Base-by-base conservation (phyloP, 2,888 invertebrate genomes). In the Fabriciana adippe region DNA sequence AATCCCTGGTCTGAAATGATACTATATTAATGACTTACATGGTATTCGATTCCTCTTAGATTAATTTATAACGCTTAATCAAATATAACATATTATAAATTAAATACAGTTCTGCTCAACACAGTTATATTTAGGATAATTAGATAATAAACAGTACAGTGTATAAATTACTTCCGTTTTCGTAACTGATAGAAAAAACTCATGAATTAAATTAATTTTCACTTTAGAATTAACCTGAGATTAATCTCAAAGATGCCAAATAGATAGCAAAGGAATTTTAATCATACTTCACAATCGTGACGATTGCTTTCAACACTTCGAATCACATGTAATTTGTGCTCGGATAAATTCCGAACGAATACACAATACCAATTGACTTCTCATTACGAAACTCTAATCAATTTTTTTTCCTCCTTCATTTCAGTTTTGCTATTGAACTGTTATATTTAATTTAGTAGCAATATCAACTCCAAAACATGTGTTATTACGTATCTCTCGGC, bases 401-500 rank as follows among this genome's bases (percentile, higher is more conserved):
- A 26, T 56, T 70, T 68, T 68, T 18, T 64, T 63, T 57, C 31
- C 56, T 54, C 55, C 48, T 62, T 66, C 62, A n/a, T 55, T 64
- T 53, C 8, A 54, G 31, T 61, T 63, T 66, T 64, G 8, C 45
- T 70, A 64, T 66, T 67, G 53, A 62, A 68, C 66, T 70, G 60
- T 53, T 61, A 66, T 55, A 72, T 75, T 77, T 75, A 75, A 77
- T 78, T 75, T 73, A 69, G 69, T 64, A 55, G 68, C 69, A 59
- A 69, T 47, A 68, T 56, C 70, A 74, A 73, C 76, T 74, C 73
- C 73, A 76, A 77, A 79, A 80, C 82, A 81, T 76, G 81, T 83
- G 83, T 82, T 84, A 84, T 85, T 80, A 80, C 79, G 79, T 79
- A 72, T 71, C 79, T 82, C 84, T 84, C 83, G 82, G 85, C 84